Evolutionary conservation across 37 sponge, comb jelly and placozoan species (phyloP), one percentile per base, ranked within the genome.

Genomic region (Aphrocallistes beatrix): DNA sequence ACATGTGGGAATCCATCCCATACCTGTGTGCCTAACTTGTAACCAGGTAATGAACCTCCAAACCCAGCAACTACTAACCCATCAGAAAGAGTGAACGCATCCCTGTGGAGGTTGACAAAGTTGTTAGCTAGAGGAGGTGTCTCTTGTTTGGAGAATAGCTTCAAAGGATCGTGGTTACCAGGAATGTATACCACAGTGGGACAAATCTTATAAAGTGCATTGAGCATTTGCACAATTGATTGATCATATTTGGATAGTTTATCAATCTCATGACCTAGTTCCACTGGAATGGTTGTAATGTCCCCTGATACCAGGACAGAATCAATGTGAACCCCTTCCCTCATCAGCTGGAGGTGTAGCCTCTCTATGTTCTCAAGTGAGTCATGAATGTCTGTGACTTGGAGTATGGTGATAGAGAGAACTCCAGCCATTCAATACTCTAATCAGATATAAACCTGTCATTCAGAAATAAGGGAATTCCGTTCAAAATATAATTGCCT

Each of bases 21-120:
- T 60, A 32, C 75, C 75, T 32, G 10, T 32, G 3, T 30, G 3
- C 75, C 75, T 90, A 82, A 36, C 39, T 89, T 28, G 84, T 84
- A 92, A 23, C 85, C 91, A 23, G 96, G 96, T 16, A 95, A 50
- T 38, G 91, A 90, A 0, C 96, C 96, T 17, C 96, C 96, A 51
- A 90, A 82, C 13, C 96, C 96, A 49, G 87, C 75, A 17, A 95
- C 86, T 36, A 37, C 81, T n/a, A 95, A 84, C 21, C 83, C 37
- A 1, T 88, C 89, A 0, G 91, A 88, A 21, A 95, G 48, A 21
- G 42, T 23, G 36, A 93, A 38, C n/a, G 28, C 0, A 39, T 51
- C 83, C 60, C 81, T 82, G 89, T 95, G 94, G n/a, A 95, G 51
- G 85, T 93, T 95, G 40, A 40, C n/a, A 37, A 82, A 36, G 1